Conservation (phyloP, 2,888 invertebrate species). For the Crioceris asparagi region DNA sequence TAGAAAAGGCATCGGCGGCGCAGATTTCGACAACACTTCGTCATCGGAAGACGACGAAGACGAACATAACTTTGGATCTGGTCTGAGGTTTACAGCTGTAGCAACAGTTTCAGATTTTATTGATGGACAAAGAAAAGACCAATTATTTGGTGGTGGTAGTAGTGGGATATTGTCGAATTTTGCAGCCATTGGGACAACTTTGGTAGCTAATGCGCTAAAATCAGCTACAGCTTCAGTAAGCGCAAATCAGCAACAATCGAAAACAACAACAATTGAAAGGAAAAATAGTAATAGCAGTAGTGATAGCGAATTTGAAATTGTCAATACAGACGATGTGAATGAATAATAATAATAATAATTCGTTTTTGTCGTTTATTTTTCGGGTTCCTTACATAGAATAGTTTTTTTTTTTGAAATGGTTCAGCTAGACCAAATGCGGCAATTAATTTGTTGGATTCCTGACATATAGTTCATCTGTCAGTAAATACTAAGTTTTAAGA, state of each 20-base stretch:
- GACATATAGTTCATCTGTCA: too few relatives aligned
- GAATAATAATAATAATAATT: too few relatives aligned
- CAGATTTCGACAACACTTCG: conserved; percentile 33
- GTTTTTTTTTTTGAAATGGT: too few relatives aligned
- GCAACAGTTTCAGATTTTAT: not conserved
- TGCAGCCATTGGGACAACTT: conserved; percentile 15
- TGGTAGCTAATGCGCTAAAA: conserved; percentile 18
- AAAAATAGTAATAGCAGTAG: conserved; percentile 25
- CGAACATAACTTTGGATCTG: conserved; percentile 29
- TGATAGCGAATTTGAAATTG: conserved; percentile 36
- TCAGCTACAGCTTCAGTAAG: conserved; percentile 11
- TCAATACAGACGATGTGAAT: conserved; percentile 28
- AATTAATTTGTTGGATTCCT: too few relatives aligned
- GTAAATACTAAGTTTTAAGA: too few relatives aligned
- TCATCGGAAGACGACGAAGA: too few relatives aligned
- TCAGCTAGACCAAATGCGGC: too few relatives aligned
- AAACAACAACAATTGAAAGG: conserved; percentile 9
- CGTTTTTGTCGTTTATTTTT: too few relatives aligned
- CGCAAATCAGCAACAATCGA: conserved; percentile 17
- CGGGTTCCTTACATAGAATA: too few relatives aligned
- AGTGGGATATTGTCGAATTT: conserved; percentile 14
- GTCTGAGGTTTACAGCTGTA: conserved; percentile 24
- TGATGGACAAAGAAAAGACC: not conserved
- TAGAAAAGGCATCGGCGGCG: too few relatives aligned
- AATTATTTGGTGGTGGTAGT: not conserved